These are phyloP conservation scores for Xanthia icteritia DNA, from an alignment of 2,888 invertebrate genomes.

Conservation along the genomic window DNA sequence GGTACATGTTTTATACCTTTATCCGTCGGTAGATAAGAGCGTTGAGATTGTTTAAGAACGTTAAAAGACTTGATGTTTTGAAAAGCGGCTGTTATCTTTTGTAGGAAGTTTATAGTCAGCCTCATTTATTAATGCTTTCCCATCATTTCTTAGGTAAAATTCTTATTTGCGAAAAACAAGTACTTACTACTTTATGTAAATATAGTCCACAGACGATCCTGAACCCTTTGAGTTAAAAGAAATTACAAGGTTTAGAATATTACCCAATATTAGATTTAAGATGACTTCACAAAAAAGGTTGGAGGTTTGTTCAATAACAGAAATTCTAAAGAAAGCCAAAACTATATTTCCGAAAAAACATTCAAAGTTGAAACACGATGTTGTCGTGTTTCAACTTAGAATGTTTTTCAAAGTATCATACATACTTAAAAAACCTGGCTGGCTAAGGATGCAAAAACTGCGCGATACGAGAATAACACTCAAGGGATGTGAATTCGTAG, in stretches of 20 bases:
- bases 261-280: too few relatives aligned
- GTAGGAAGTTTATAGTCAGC: background rate
- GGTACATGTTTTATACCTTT: slow-evolving; percentile 55
- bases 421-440: slow-evolving; percentile 70
- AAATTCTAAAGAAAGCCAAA: too few relatives aligned
- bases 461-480: slow-evolving; percentile 75
- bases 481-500: slow-evolving; percentile 80
- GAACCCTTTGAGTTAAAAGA: too few relatives aligned
- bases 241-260: too few relatives aligned
- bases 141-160: too few relatives aligned
- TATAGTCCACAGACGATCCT: too few relatives aligned
- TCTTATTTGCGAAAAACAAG: too few relatives aligned
- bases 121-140: too few relatives aligned
- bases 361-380: background rate
- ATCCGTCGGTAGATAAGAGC: slow-evolving; percentile 32
- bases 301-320: too few relatives aligned
- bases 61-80: slow-evolving; percentile 22
- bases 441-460: slow-evolving; percentile 69
- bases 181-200: too few relatives aligned
- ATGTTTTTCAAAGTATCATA: slow-evolving; percentile 17
- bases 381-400: too few relatives aligned
- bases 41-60: slow-evolving; percentile 49
- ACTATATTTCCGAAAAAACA: background rate
- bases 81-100: background rate
- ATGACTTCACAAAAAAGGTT: too few relatives aligned